Evolutionary conservation across 2,797 vertebrate species (phyloP).

Genomic region (Thripadectes ignobilis): DNA sequence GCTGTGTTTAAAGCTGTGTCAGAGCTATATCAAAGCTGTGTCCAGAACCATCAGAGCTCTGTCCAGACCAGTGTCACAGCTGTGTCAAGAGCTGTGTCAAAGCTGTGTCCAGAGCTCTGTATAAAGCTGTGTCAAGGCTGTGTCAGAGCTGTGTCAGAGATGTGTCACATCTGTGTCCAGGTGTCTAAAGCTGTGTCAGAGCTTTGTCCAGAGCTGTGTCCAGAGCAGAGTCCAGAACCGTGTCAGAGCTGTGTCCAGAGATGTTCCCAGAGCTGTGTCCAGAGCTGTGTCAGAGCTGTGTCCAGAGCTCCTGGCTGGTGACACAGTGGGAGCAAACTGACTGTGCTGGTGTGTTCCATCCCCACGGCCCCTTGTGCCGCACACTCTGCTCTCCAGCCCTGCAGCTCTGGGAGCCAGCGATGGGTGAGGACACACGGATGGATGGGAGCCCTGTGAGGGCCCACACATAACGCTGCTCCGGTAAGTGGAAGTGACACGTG

Average conservation of each 20-base stretch:
- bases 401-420: not conserved
- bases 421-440: not conserved
- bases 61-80: not conserved
- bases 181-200: not conserved
- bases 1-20: no score
- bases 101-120: not conserved
- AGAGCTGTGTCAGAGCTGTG: not conserved
- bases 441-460: not conserved
- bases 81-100: not conserved
- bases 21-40: not conserved
- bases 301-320: not conserved
- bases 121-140: not conserved
- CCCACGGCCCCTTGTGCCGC: not conserved
- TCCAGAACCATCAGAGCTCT: not conserved
- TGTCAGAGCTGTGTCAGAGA: no score
- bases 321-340: not conserved
- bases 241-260: not conserved
- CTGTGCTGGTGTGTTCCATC: not conserved
- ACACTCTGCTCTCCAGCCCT: not conserved
- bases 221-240: accelerated
- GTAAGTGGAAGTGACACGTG: not conserved
- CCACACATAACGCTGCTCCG: accelerated
- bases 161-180: no score
- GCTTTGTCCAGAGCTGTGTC: accelerated
- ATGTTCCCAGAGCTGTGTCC: not conserved